phyloP scores from a whole-genome alignment of 2,888 invertebrate genomes.

The Hypsopygia costalis region DNA sequence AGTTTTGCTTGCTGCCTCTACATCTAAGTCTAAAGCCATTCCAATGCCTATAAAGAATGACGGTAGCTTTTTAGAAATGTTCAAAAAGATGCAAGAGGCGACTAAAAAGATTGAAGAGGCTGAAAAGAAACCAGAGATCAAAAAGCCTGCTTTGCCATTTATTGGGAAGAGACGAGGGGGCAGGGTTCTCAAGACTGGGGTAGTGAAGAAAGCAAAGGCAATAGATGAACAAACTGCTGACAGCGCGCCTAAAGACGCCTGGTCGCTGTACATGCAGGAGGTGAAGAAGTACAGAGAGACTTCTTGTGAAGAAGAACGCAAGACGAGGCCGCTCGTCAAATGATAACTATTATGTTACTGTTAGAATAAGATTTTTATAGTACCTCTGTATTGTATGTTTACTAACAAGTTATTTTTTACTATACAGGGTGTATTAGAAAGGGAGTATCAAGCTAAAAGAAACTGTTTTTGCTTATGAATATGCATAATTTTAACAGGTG shows the following conservation, averaged over 20 bases:
- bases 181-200: constrained; percentile 92
- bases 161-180: constrained; percentile 93
- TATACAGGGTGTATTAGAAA: constrained; percentile 33
- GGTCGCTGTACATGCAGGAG: constrained; percentile 96
- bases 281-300: constrained; percentile 95
- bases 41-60: constrained; percentile 91
- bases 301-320: constrained; percentile 94
- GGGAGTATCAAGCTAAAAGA: too few relatives aligned
- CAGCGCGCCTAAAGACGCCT: constrained; percentile 89
- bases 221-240: constrained; percentile 82
- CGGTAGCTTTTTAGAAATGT: constrained; percentile 94
- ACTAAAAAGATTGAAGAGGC: constrained; percentile 66
- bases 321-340: constrained; percentile 94
- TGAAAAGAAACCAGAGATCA: constrained; percentile 57
- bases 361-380: constrained; percentile 25
- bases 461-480: too few relatives aligned
- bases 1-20: constrained; percentile 39
- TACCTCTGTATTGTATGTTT: constrained; percentile 47
- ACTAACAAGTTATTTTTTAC: constrained; percentile 35
- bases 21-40: constrained; percentile 73
- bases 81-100: constrained; percentile 91
- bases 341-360: constrained; percentile 57
- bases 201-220: constrained; percentile 91
- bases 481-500: too few relatives aligned
- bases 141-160: constrained; percentile 66